Percentiles rank a stretch among this genome's conserved stretches.
These are phyloP conservation scores for Asteroscopus sphinx DNA, from an alignment of 2,888 invertebrate species.

Conservation along the genomic window DNA sequence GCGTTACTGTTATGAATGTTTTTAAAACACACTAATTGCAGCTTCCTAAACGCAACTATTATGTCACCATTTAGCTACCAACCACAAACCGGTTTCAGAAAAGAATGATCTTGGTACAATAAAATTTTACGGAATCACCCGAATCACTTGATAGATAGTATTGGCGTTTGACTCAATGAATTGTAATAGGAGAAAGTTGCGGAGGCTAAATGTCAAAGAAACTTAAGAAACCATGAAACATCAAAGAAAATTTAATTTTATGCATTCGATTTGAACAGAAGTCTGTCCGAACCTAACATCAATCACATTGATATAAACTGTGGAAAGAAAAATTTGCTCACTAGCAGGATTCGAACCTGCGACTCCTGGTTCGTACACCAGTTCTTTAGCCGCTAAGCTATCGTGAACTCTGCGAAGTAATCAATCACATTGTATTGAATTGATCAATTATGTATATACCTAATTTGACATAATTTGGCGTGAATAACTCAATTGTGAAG, in stretches of 20 bases:
- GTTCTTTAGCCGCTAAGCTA: too few species aligned
- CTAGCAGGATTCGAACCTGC: too few species aligned
- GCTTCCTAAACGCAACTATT: constrained; percentile 60
- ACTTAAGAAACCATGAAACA: constrained; percentile 43
- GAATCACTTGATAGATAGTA: too few species aligned
- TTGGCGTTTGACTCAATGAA: constrained; percentile 58
- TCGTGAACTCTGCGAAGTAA: too few species aligned
- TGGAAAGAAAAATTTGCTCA: too few species aligned
- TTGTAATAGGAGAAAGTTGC: constrained; percentile 61
- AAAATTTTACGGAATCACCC: constrained; percentile 29
- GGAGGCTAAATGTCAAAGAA: constrained; percentile 49
- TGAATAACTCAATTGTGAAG: not conserved
- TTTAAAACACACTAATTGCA: constrained; percentile 13
- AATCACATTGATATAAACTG: not conserved
- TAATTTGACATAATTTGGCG: not conserved
- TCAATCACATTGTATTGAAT: too few species aligned
- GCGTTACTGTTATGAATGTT: constrained; percentile 14
- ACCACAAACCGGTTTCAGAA: constrained; percentile 62
- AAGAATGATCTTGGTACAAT: constrained; percentile 54
- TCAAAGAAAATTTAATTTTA: constrained; percentile 30
- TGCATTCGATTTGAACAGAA: constrained; percentile 24
- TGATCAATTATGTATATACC: too few species aligned
- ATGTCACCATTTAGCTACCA: constrained; percentile 47
- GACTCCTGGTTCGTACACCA: too few species aligned
- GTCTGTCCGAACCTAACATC: constrained; percentile 6